phyloP scores from a whole-genome alignment of 2,113 vertebrate species.

The Rana temporaria region DNA sequence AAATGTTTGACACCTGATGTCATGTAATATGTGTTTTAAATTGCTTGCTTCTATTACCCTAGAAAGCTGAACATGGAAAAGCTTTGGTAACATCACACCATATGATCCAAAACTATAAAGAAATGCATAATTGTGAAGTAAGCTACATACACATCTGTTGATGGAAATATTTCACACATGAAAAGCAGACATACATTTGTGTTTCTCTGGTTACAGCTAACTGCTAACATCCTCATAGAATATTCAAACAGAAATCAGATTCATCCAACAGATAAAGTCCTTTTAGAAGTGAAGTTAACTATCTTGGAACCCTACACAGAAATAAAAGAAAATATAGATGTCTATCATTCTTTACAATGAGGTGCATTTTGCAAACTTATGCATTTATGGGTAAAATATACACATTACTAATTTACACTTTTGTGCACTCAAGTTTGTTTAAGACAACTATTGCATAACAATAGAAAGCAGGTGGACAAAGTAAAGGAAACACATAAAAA shows the following conservation, averaged over 20 bases:
- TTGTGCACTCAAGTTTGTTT: no score
- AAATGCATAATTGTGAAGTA: slow-evolving; percentile 14
- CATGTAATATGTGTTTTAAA: slow-evolving; percentile 30
- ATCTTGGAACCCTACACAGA: no score
- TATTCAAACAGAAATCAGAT: not conserved
- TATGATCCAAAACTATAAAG: slow-evolving; percentile 32
- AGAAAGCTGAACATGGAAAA: slow-evolving; percentile 25
- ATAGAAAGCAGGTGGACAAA: no score
- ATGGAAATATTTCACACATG: slow-evolving; percentile 2
- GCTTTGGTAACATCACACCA: slow-evolving; percentile 30
- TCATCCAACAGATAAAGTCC: not conserved
- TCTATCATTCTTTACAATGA: no score
- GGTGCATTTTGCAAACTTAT: no score
- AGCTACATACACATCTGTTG: slow-evolving; percentile 22
- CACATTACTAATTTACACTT: no score
- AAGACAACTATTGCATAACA: no score
- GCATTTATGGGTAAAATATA: no score
- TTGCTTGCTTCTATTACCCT: not conserved
- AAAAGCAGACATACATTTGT: not conserved
- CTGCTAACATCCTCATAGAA: not conserved
- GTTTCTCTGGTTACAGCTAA: not conserved
- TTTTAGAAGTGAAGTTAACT: no score
- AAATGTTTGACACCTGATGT: slow-evolving; percentile 30
- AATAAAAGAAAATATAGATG: no score
- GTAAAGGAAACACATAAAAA: no score